Evolutionary conservation across 1,140 invertebrate species (phyloP), one percentile per base, ranked within the genome.

Genomic region (Drosophila leontia): DNA sequence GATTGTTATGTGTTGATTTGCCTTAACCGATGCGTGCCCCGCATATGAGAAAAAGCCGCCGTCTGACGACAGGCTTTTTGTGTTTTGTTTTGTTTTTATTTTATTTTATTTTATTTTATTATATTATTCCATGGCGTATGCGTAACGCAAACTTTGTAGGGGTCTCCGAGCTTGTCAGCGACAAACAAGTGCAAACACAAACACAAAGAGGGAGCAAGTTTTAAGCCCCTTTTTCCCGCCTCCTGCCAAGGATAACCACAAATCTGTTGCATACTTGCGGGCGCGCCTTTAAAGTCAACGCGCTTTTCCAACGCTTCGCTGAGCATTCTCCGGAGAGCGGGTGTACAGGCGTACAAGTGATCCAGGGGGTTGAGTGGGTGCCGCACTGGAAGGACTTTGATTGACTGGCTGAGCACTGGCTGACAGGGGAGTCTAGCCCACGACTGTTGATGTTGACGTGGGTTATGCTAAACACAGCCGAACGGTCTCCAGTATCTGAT

Each of bases 1-100:
- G 85, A 90, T 90, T 90, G 85, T 90, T 90, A 90, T 90, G 85
- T 90, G 85, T 90, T 90, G 85, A 90, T 90, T 90, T 90, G 78
- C 78, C 79, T 84, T 69, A 87, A 87, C 84, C 87, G 84, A 90
- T 87, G 84, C 84, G 84, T 87, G 84, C 84, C 84, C 84, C 84
- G 84, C 84, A 87, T 87, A 76, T 86, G 82, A 84, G 84, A 87
- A 88, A 79, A 48, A 77, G 76, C 62, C 63, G 58, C 50, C 72
- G 51, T 53, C 63, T 81, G 47, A 34, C 63, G 47, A 34, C 63
- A 15, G 37, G 23, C 41, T 42, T 26, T 70, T 62, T 75, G 23
- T 61, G 35, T 55, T 71, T 45, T 41, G 35, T 55, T 71, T 45
- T 41, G 29, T 75, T 71, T 67, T 75, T 55, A 37, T 60, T 58